These are phyloP conservation scores for Oplegnathus fasciatus DNA, from an alignment of 2,113 vertebrate genomes.

Conservation along the genomic window DNA sequence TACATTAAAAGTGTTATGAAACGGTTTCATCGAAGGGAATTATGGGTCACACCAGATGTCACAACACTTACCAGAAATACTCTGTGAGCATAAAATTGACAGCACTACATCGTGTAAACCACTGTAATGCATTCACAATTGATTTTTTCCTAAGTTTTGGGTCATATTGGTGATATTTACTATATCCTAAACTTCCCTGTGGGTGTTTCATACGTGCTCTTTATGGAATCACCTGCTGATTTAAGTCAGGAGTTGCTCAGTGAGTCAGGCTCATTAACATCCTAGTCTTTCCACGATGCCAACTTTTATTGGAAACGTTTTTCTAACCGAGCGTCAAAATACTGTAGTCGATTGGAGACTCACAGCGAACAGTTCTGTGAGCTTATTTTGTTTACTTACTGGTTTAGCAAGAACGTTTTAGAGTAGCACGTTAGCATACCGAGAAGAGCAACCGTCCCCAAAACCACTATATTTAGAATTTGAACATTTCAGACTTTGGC, in stretches of 20 bases:
- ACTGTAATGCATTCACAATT: neutral
- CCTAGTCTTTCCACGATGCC: no score
- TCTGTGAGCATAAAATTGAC: neutral
- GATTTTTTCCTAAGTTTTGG: no score
- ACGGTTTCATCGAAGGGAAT: neutral
- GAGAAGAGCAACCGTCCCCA: neutral
- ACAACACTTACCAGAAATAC: conserved; percentile 12
- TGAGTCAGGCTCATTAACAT: neutral
- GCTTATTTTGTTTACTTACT: neutral
- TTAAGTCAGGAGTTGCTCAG: neutral
- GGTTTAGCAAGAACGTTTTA: conserved; percentile 5
- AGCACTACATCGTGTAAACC: neutral
- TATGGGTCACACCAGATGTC: neutral
- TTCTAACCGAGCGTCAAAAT: no score
- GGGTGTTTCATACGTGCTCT: neutral
- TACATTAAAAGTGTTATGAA: conserved; percentile 40
- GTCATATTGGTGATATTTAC: neutral
- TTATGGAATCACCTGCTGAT: neutral
- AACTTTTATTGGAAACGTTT: no score
- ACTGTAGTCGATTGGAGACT: no score
- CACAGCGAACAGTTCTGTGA: neutral
- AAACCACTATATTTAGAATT: neutral
- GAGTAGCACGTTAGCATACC: neutral
- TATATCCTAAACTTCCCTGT: neutral
- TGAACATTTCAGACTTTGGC: neutral